Evolutionary conservation across 2,113 vertebrate genomes (phyloP).

Genomic region (Procavia capensis): DNA sequence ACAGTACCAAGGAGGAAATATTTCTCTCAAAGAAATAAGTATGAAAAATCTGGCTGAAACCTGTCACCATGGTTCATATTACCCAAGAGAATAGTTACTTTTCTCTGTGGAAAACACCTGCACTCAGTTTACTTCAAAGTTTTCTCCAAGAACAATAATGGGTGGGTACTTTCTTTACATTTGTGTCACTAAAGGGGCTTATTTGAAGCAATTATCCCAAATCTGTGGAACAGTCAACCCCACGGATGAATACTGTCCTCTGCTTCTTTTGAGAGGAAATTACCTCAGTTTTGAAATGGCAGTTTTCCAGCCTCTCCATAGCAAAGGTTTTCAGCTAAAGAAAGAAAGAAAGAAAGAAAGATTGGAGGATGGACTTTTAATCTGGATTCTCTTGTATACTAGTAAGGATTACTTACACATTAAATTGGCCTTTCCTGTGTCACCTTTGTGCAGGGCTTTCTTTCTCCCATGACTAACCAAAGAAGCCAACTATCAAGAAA

Average conservation of each 20-base stretch:
- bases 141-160: slow-evolving; percentile 47
- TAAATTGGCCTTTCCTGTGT: neutral
- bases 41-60: neutral
- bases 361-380: neutral
- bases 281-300: slow-evolving; percentile 39
- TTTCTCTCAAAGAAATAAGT: slow-evolving; percentile 14
- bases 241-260: slow-evolving; percentile 39
- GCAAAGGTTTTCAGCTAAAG: neutral
- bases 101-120: slow-evolving; percentile 62
- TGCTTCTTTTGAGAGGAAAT: slow-evolving; percentile 52
- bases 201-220: slow-evolving; percentile 25
- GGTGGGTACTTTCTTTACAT: slow-evolving; percentile 40
- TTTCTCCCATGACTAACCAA: neutral
- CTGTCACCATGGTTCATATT: neutral
- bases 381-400: neutral
- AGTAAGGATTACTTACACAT: neutral
- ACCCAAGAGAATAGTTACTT: slow-evolving; percentile 33
- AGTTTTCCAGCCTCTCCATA: neutral
- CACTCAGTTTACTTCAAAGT: slow-evolving; percentile 51
- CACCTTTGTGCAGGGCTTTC: neutral
- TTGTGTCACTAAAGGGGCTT: slow-evolving; percentile 27
- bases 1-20: neutral
- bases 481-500: neutral
- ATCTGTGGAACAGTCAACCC: slow-evolving; percentile 37
- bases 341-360: neutral